Conservation (phyloP, 2,888 invertebrate genomes). For the Hesperia comma region DNA sequence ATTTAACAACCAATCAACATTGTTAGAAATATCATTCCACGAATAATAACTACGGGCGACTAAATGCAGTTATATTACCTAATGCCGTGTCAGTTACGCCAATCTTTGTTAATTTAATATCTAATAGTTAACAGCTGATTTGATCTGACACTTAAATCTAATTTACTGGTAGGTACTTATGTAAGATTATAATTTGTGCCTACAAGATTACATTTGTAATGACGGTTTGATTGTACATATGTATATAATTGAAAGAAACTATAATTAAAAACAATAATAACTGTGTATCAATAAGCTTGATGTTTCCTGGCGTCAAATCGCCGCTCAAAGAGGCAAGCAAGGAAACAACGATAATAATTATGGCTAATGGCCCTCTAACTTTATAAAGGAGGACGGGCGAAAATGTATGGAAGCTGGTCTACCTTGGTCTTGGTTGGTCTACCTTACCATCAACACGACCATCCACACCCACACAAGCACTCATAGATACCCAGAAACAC, state of each 20-base stretch:
- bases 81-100: constrained; percentile 17
- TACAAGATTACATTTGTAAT: constrained; percentile 7
- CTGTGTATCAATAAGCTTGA: too few relatives aligned
- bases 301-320: too few relatives aligned
- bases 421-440: too few relatives aligned
- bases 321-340: too few relatives aligned
- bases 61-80: constrained; percentile 23
- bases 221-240: neutral
- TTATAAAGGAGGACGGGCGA: too few relatives aligned
- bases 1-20: constrained; percentile 7
- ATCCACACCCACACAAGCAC: too few relatives aligned
- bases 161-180: constrained; percentile 9
- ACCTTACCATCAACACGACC: too few relatives aligned
- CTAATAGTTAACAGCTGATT: constrained; percentile 12
- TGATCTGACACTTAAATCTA: constrained; percentile 25
- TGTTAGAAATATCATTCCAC: constrained; percentile 2
- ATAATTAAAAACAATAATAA: neutral
- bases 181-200: neutral
- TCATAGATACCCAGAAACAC: too few relatives aligned
- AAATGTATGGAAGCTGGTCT: too few relatives aligned
- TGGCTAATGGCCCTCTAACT: too few relatives aligned
- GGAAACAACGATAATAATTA: too few relatives aligned
- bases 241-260: neutral
- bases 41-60: constrained; percentile 5
- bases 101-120: constrained; percentile 27